Evolutionary conservation across 64 coral and sea anemone species (phyloP), one percentile per base, ranked within the genome.

Genomic region (Dendrophyllia cribrosa): DNA sequence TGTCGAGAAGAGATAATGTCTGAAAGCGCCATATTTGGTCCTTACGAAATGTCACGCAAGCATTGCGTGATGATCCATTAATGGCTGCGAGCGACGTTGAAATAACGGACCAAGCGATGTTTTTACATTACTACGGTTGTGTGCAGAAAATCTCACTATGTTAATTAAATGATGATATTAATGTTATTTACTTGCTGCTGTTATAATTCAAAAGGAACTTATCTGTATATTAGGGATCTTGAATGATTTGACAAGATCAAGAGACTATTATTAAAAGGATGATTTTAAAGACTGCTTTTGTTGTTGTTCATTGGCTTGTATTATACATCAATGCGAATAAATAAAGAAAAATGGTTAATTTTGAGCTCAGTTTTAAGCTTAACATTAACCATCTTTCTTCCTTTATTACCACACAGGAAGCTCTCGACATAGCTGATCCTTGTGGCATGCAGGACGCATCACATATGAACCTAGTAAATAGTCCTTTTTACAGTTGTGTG

Each of bases 211-310:
- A 84, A 51, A 67, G 61, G 80, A 84, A 67, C 80, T 65, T 51
- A 84, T 84, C 61, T 84, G 80, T 84, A 84, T 67, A 84, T 67
- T 67, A 84, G 80, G 61, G 80, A 68, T 84, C 80, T 84, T 66
- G 80, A 51, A 67, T 84, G 80, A 84, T 66, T 84, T 61, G 19
- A 68, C 19, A 51, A 84, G 43, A 47, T 66, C 19, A 67, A 84
- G 43, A 47, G 79, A 64, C 79, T 82, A 84, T 84, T 84, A 84
- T 67, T 84, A 84, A 84, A 84, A 66, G 62, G 80, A 84, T 84
- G 80, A 84, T 84, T 84, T 84, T 84, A 84, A 82, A 51, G 80
- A 84, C 80, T 84, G 45, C 19, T 45, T 84, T 69, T 68, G 59
- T 43, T 46, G 77, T 81, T 81, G 9, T 62, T 82, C 16, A 12